phyloP scores from a whole-genome alignment of 2,888 invertebrate species.

The Leptarthrus brevirostris region DNA sequence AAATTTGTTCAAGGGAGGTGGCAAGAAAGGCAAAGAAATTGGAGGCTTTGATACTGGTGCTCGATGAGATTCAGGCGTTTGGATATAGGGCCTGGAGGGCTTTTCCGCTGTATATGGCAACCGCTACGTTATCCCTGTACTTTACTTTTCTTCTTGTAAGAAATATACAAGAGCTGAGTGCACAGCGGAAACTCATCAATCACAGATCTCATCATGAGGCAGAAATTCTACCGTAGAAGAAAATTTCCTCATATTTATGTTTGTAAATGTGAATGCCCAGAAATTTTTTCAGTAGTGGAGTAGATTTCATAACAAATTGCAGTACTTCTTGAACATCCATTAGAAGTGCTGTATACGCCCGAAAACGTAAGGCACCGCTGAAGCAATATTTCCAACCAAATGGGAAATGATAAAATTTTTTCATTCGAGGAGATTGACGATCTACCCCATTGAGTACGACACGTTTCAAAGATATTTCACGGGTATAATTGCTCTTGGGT shows the following conservation, averaged over 20 bases:
- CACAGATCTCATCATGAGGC: constrained; percentile 42
- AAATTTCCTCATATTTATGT: constrained; percentile 29
- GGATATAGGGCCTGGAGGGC: background rate
- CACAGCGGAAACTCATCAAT: constrained; percentile 38
- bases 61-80: constrained; percentile 7
- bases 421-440: too few relatives aligned
- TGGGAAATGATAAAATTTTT: background rate
- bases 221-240: constrained; percentile 20
- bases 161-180: constrained; percentile 9
- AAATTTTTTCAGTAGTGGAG: constrained; percentile 21
- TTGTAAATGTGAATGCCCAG: constrained; percentile 9
- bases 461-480: too few relatives aligned
- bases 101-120: background rate
- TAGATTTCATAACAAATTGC: constrained; percentile 43
- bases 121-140: background rate
- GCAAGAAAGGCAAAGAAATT: constrained; percentile 5
- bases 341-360: constrained; percentile 5
- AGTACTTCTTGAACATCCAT: constrained; percentile 26
- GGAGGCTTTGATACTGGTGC: constrained; percentile 20
- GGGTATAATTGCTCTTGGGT: too few relatives aligned
- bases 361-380: constrained; percentile 8
- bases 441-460: too few relatives aligned
- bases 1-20: constrained; percentile 14
- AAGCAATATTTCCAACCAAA: constrained; percentile 2
- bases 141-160: too few relatives aligned